Evolutionary conservation across 2,797 vertebrate genomes (phyloP).

Genomic region (Halcyon leucocephala): DNA sequence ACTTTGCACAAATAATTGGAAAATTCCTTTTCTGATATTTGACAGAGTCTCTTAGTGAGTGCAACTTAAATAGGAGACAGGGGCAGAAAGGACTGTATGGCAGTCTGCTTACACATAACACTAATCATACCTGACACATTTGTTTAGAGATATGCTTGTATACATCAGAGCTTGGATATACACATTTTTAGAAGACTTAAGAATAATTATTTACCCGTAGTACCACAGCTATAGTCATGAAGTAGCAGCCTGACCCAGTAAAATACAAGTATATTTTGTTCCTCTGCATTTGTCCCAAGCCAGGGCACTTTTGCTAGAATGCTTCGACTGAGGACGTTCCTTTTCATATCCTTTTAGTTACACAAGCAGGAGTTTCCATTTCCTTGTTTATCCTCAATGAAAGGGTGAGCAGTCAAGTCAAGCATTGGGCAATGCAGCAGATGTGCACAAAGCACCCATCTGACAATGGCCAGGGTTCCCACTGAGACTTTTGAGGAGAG

Average conservation of each 20-base stretch:
- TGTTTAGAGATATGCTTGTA: background rate
- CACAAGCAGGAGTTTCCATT: slow-evolving; percentile 64
- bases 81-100: background rate
- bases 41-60: background rate
- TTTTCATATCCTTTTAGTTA: slow-evolving; percentile 71
- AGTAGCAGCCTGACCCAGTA: background rate
- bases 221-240: background rate
- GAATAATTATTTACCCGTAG: background rate
- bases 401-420: slow-evolving; percentile 74
- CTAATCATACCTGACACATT: background rate
- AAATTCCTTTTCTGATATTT: background rate
- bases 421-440: slow-evolving; percentile 71
- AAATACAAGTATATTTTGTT: background rate
- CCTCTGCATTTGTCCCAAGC: background rate
- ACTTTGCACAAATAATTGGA: background rate
- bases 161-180: background rate
- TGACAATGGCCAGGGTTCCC: slow-evolving; percentile 70
- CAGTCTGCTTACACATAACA: background rate
- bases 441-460: slow-evolving; percentile 75
- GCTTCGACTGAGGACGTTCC: background rate
- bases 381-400: slow-evolving; percentile 66
- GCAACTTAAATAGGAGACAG: background rate
- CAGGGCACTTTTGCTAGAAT: background rate
- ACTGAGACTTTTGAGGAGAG: slow-evolving; percentile 68
- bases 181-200: background rate